Evolutionary conservation across 2,888 invertebrate species (phyloP).

Genomic region (Mamestra brassicae): DNA sequence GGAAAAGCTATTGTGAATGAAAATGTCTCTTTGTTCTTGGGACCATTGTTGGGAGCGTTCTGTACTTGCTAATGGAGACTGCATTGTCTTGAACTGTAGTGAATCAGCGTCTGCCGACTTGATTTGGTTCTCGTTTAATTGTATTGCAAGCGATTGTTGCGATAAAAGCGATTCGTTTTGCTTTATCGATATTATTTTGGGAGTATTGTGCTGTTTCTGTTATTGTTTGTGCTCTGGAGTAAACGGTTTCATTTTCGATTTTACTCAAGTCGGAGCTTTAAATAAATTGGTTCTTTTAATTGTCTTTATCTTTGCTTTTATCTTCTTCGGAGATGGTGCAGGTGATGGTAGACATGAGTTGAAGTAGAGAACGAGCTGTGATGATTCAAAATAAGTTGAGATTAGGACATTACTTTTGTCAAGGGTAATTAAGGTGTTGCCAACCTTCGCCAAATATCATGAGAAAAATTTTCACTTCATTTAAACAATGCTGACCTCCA

Average conservation of each 20-base stretch:
- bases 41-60: constrained; percentile 82
- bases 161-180: constrained; percentile 42
- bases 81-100: constrained; percentile 83
- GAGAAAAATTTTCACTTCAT: too few relatives aligned
- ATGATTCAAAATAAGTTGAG: too few relatives aligned
- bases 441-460: too few relatives aligned
- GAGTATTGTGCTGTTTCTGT: neutral
- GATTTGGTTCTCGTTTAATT: constrained; percentile 64
- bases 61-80: constrained; percentile 86
- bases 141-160: constrained; percentile 59
- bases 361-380: too few relatives aligned
- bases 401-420: too few relatives aligned
- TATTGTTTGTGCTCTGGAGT: neutral
- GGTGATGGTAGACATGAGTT: too few relatives aligned
- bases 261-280: neutral
- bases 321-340: too few relatives aligned
- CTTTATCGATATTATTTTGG: constrained; percentile 41
- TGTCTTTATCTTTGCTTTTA: too few relatives aligned
- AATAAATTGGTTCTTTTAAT: neutral
- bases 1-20: constrained; percentile 86
- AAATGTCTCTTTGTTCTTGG: constrained; percentile 86
- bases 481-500: too few relatives aligned
- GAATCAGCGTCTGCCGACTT: constrained; percentile 72
- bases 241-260: neutral
- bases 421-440: too few relatives aligned